A percentile compares a stretch with the other conserved stretches of the same genome.
phyloP scores from a whole-genome alignment of 2,113 vertebrate species.

The Aegithalos caudatus region DNA sequence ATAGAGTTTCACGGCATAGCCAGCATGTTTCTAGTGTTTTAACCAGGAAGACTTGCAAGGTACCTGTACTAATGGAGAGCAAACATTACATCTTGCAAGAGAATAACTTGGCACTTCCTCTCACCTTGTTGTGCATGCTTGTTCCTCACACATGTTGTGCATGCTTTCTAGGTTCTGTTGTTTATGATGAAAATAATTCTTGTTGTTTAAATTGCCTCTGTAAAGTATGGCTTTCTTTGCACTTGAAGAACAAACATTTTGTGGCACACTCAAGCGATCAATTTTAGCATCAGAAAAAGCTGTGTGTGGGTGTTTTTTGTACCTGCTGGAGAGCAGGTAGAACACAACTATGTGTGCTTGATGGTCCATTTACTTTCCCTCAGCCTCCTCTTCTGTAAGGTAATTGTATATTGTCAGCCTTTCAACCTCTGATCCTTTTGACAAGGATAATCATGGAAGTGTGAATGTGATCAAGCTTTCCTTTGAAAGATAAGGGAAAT shows the following conservation, averaged over 20 bases:
- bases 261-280: not conserved
- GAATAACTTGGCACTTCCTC: not conserved
- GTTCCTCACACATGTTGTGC: too few relatives aligned
- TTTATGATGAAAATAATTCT: not conserved
- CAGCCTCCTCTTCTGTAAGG: not conserved
- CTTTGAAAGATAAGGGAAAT: not conserved
- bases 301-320: not conserved
- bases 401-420: not conserved
- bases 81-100: not conserved
- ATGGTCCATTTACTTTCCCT: not conserved
- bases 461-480: not conserved
- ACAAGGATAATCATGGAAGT: not conserved
- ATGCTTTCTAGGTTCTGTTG: not conserved
- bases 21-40: not conserved
- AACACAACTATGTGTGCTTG: not conserved
- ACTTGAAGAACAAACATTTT: not conserved
- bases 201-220: not conserved
- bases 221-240: not conserved
- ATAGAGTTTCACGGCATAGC: not conserved
- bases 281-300: not conserved
- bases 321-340: not conserved
- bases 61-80: not conserved
- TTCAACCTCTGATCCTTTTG: not conserved
- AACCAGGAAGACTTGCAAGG: not conserved
- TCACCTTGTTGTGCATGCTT: not conserved